Base-by-base conservation (phyloP, 1,140 invertebrate genomes). In the Aphelenchoides besseyi region DNA sequence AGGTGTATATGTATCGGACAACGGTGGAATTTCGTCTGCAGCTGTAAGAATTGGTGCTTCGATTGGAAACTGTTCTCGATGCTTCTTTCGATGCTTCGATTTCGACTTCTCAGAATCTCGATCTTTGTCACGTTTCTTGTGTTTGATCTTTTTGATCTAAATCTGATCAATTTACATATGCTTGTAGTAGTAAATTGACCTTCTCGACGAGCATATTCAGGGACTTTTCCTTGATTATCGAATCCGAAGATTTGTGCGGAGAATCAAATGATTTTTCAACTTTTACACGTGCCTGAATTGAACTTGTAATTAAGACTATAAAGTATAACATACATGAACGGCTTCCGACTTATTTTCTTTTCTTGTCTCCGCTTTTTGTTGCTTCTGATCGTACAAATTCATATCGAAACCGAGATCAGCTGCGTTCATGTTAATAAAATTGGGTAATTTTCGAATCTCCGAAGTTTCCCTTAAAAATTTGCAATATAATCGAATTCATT, bases 61-160 rank as follows among this genome's bases (percentile, higher is more conserved):
- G 12, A 8, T 59, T 33, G 55, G 55, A 33, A 16, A 5, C 5
- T 5, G 55, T 16, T 59, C 55, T 28, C 55, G 55, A 59, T 59
- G 70, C 63, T 52, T 48, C 53, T 69, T 69, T 1, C 28, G 16
- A 55, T n/a, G 26, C 36, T 30, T 70, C 9, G 2, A 9, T 23
- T 52, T 71, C 33, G 71, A 23, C 59, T 76, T 55, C 66, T 8
- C 37, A 29, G 30, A 41, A 36, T 26, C 23, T 30, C 71, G 16
- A 18, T 33, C 26, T 32, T 1, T 36, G 3, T 37, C 23, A 23
- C 41, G 29, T 12, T 73, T 53, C 5, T 68, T 26, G 18, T 72
- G 2, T 52, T 73, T 72, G 72, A 30, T 9, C 53, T 12, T 72
- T 8, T 26, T 23, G 29, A 59, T 69, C 18, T 59, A 8, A 33